Percentiles rank a stretch among this genome's conserved stretches.
These are phyloP conservation scores for Mimachlamys varia DNA, from an alignment of 2,888 invertebrate species.

Conservation along the genomic window DNA sequence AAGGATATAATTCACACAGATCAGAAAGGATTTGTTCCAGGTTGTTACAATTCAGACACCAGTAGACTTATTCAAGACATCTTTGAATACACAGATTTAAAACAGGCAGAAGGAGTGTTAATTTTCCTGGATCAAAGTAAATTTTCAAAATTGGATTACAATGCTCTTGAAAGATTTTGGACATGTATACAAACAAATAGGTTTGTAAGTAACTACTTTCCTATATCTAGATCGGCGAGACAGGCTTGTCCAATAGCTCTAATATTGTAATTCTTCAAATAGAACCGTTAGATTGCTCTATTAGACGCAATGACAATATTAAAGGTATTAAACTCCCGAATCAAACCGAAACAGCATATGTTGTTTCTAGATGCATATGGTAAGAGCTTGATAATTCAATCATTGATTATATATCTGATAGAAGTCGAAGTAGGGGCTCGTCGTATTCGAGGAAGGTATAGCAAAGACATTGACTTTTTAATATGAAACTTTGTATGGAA, in stretches of 20 bases:
- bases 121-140: conserved; percentile 39
- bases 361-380: conserved; percentile 9
- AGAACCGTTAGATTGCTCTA: background rate
- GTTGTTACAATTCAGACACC: background rate
- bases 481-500: no score
- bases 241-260: conserved; percentile 28
- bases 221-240: background rate
- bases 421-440: background rate
- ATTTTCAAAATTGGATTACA: conserved; percentile 39
- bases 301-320: background rate
- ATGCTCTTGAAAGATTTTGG: conserved; percentile 20
- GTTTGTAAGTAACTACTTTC: background rate
- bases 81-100: conserved; percentile 19
- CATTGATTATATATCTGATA: background rate
- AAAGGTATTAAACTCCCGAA: conserved; percentile 6
- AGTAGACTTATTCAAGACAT: conserved; percentile 34
- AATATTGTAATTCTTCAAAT: background rate
- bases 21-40: conserved; percentile 40
- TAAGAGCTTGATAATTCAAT: no score
- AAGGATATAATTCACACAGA: conserved; percentile 36
- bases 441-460: background rate
- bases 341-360: background rate
- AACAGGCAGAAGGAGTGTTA: conserved; percentile 13
- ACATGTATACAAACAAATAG: conserved; percentile 40
- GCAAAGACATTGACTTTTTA: background rate